Percentiles rank a stretch among this genome's conserved stretches.
These are phyloP conservation scores for Psettodes erumei DNA, from an alignment of 2,113 vertebrate genomes.

Conservation along the genomic window DNA sequence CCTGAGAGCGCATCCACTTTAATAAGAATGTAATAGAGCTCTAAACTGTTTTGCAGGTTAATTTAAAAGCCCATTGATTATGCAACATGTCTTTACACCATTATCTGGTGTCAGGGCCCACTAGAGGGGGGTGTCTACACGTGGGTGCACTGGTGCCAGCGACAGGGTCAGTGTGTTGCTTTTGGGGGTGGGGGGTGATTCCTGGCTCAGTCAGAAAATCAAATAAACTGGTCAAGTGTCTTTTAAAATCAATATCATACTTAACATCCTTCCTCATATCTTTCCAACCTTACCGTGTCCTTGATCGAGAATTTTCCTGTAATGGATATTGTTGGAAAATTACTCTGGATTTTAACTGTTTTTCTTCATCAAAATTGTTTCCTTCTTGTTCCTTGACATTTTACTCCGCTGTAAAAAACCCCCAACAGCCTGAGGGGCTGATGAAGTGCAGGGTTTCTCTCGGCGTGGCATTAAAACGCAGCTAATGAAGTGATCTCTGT, in stretches of 20 bases:
- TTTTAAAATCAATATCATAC: conserved; percentile 23
- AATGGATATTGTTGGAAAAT: background rate
- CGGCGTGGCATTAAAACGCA: conserved; percentile 28
- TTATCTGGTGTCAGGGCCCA: conserved; percentile 16
- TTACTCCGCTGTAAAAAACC: background rate
- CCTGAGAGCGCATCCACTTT: background rate
- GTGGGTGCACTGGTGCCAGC: background rate
- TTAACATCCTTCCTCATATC: too few species aligned
- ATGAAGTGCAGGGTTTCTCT: conserved; percentile 6
- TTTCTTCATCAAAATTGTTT: background rate
- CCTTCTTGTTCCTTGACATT: background rate
- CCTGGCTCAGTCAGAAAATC: background rate
- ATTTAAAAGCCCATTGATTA: conserved; percentile 29
- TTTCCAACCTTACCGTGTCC: background rate
- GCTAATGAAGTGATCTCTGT: conserved; percentile 39
- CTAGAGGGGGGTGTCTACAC: conserved; percentile 54
- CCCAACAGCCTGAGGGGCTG: background rate
- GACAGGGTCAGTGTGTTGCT: too few species aligned
- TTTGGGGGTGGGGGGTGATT: background rate
- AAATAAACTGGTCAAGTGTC: conserved; percentile 11
- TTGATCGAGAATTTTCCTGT: background rate
- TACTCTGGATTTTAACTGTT: background rate
- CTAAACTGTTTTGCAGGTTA: background rate
- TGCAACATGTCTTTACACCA: conserved; percentile 13
- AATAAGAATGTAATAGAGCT: background rate